These are phyloP conservation scores for Tinea trinotella DNA, from an alignment of 2,888 invertebrate species.

Conservation along the genomic window DNA sequence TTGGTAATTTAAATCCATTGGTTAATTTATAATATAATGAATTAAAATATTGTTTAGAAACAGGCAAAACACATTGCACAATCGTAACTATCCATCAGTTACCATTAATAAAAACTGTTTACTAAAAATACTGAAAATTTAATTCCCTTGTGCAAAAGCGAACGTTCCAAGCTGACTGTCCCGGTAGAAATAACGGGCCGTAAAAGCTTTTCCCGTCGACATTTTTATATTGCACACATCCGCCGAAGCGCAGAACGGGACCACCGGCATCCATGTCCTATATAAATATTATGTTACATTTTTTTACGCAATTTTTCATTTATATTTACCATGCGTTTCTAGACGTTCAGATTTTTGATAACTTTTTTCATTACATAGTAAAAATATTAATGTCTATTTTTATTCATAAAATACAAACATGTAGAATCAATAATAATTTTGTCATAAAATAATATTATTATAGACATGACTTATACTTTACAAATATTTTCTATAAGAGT, in stretches of 20 bases:
- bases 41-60: not conserved
- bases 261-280: constrained; percentile 2
- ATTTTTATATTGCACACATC: constrained; percentile 55
- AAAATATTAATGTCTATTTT: too few species aligned
- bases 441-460: not conserved
- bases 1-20: too few species aligned
- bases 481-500: constrained; percentile 8
- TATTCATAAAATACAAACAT: too few species aligned
- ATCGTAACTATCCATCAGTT: constrained; percentile 8
- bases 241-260: constrained; percentile 24
- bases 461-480: not conserved
- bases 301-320: constrained; percentile 11
- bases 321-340: not conserved
- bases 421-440: not conserved
- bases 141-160: constrained; percentile 17
- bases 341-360: too few species aligned
- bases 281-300: constrained; percentile 15
- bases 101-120: constrained; percentile 14
- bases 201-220: constrained; percentile 57
- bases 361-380: too few species aligned
- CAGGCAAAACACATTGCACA: not conserved
- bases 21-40: not conserved
- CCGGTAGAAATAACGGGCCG: constrained; percentile 50
- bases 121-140: constrained; percentile 17
- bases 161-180: constrained; percentile 24